Percentiles rank a stretch among this genome's conserved stretches.
phyloP scores from a whole-genome alignment of 2,113 vertebrate genomes.

The Pao palembangensis region DNA sequence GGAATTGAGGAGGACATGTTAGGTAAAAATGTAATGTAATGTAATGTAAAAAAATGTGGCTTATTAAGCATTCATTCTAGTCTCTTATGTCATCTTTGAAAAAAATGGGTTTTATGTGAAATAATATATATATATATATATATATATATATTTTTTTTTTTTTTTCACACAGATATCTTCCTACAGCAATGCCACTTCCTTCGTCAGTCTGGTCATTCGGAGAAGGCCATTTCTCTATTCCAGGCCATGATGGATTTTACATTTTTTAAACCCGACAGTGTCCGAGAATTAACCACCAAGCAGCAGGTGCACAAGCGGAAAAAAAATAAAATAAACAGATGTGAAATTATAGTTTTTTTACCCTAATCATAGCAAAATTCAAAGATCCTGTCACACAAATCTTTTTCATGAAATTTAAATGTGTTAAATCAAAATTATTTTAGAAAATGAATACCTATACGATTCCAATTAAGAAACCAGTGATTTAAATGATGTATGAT shows the following conservation, averaged over 20 bases:
- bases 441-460: too few species aligned
- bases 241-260: slow-evolving; percentile 94
- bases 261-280: slow-evolving; percentile 91
- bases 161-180: slow-evolving; percentile 77
- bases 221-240: slow-evolving; percentile 88
- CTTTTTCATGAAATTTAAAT: neutral
- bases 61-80: neutral
- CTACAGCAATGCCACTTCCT: slow-evolving; percentile 92
- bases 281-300: slow-evolving; percentile 82
- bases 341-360: neutral
- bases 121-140: too few species aligned
- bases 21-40: too few species aligned
- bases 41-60: neutral
- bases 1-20: slow-evolving; percentile 86
- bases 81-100: neutral
- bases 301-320: slow-evolving; percentile 80
- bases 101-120: neutral
- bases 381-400: neutral
- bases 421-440: too few species aligned
- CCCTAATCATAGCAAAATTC: neutral
- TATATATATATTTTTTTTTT: too few species aligned
- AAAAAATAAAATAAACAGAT: neutral
- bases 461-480: neutral
- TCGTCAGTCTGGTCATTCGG: slow-evolving; percentile 88
- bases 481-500: neutral